Base-by-base conservation (phyloP, 2,113 vertebrate genomes). In the Desmodus rotundus region DNA sequence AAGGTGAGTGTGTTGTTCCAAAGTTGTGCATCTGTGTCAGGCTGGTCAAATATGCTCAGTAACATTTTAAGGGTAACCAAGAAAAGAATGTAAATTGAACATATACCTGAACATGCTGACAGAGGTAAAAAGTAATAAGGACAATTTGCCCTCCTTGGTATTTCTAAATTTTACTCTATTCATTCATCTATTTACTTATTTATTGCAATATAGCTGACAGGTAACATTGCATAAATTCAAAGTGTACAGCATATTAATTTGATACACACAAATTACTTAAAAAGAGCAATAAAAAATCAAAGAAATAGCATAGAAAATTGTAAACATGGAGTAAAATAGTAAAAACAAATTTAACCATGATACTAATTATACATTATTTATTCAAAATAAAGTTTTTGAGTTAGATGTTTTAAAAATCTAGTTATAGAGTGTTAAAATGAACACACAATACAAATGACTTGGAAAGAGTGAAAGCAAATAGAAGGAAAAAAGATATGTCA, bases 41-140 rank as follows among this genome's bases (percentile, higher is more conserved):
- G 2, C 28, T 0, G 0, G 1, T 9, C 26, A 36, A 41, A 5
- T 3, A 33, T 0, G 36, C 61, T 38, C 31, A 7, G 36, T 54
- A 61, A 36, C 58, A 28, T 61, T 88, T 87, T 58, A 45, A 56
- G 41, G 38, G 45, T 45, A n/a, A 20, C 36, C 77, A 26, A 15
- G 41, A 36, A 58, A 41, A 24, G 24, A 76, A 26, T 36, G 0
- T 12, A 56, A 73, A 58, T 9, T 43, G 50, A 74, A 31, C 7
- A 22, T 14, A 11, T 31, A 38, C 5, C 33, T 54, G 41, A 80
- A 73, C n/a, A 65, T 14, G 14, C 22, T 11, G 52, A 63, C n/a
- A 33, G 22, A 7, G 19, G 7, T 6, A 20, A 77, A 72, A 56
- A 80, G 19, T 17, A 65, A 52, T 52, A 47, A 52, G 41, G 28